Conservation (phyloP, 2,113 vertebrate genomes). For the Pteruthius melanotis region DNA sequence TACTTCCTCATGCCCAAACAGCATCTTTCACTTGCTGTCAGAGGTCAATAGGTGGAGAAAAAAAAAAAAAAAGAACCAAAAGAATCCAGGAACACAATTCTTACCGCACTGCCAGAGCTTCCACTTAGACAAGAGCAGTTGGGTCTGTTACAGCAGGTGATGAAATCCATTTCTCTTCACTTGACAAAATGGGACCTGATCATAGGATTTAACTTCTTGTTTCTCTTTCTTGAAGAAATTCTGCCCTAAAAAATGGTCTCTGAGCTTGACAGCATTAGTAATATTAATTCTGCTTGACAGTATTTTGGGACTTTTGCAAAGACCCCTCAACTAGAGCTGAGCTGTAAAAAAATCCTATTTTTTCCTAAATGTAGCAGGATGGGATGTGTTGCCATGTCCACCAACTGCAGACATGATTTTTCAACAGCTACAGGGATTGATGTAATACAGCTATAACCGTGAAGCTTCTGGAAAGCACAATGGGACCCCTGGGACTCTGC, state of each 20-base stretch:
- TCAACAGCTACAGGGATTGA: neutral
- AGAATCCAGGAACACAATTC: neutral
- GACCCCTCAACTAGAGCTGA: neutral
- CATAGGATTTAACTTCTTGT: neutral
- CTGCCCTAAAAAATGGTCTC: neutral
- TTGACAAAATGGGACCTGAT: neutral
- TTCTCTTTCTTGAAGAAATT: neutral
- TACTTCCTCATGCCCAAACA: neutral
- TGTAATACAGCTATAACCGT: neutral
- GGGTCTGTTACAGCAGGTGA: neutral
- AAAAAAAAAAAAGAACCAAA: neutral
- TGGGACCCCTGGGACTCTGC: neutral
- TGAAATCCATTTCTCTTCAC: neutral
- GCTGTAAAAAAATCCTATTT: neutral
- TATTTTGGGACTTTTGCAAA: neutral
- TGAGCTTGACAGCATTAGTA: neutral
- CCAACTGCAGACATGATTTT: neutral
- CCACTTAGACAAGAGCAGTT: neutral
- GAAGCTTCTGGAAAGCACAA: constrained; percentile 1
- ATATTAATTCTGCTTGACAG: neutral
- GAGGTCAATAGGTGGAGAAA: neutral
- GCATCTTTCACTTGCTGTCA: neutral
- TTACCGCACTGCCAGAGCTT: neutral
- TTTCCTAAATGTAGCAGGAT: neutral
- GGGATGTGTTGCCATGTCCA: neutral